Evolutionary conservation across 2,113 vertebrate species (phyloP).

Genomic region (Mesitornis unicolor): DNA sequence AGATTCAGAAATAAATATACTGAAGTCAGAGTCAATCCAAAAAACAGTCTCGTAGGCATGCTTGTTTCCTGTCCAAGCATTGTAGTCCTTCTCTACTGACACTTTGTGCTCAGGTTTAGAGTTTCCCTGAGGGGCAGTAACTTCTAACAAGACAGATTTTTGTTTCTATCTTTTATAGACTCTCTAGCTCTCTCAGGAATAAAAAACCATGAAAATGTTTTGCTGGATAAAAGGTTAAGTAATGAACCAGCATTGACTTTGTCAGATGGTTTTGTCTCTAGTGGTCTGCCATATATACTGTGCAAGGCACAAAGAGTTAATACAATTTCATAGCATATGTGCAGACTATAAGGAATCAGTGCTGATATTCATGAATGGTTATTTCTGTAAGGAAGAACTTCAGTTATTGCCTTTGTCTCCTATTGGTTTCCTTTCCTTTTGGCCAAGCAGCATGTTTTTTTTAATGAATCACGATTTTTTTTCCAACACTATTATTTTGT

Average conservation of each 20-base stretch:
- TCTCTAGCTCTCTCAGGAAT: background rate
- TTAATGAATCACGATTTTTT: background rate
- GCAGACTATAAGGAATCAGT: background rate
- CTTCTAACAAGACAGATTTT: conserved; percentile 1
- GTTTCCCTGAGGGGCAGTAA: background rate
- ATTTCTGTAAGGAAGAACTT: conserved; percentile 9
- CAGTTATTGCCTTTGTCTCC: conserved; percentile 20
- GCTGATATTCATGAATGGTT: background rate
- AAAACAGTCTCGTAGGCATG: background rate
- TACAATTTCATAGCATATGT: background rate
- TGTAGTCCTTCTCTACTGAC: background rate
- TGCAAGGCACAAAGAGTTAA: background rate
- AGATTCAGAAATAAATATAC: background rate
- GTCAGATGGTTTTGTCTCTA: background rate
- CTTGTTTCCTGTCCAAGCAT: background rate
- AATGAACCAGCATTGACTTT: background rate
- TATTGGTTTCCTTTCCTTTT: conserved; percentile 22
- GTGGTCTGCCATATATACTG: background rate
- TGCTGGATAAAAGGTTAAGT: background rate
- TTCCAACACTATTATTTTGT: conserved; percentile 19
- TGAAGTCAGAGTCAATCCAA: background rate
- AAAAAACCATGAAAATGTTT: background rate
- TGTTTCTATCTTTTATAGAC: background rate
- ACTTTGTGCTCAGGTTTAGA: background rate
- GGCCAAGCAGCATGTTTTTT: background rate